Conservation (phyloP, 2,888 invertebrate genomes). For the Zhuqinia jingwanae region DNA sequence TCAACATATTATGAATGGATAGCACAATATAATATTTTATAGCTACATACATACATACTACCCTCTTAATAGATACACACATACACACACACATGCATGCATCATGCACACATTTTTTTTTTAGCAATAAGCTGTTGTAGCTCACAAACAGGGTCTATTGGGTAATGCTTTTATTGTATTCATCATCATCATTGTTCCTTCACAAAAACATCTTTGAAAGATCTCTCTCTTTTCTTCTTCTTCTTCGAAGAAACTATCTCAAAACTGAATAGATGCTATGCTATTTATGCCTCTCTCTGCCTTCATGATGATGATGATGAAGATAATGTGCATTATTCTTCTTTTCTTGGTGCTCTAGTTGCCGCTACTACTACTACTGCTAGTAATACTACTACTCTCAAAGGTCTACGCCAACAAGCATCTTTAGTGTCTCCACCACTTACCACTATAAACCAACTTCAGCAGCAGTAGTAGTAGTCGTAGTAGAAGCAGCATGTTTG, state of each 20-base stretch:
- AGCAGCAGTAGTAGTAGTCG: too few species aligned
- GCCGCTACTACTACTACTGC: not conserved
- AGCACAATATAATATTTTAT: not conserved
- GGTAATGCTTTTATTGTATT: slow-evolving; percentile 54
- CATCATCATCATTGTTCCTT: slow-evolving; percentile 49
- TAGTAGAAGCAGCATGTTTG: slow-evolving; percentile 15
- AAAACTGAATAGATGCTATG: slow-evolving; percentile 22
- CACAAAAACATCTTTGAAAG: slow-evolving; percentile 51
- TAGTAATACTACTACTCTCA: slow-evolving; percentile 10
- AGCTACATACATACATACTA: too few species aligned
- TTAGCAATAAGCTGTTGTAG: slow-evolving; percentile 52
- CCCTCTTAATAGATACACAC: not conserved
- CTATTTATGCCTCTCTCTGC: slow-evolving; percentile 5
- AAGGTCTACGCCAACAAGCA: not conserved
- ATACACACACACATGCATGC: not conserved
- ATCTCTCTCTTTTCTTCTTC: slow-evolving; percentile 16
- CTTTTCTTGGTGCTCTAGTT: slow-evolving; percentile 14
- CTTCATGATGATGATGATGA: slow-evolving; percentile 1
- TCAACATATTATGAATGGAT: too few species aligned
- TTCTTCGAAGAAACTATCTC: slow-evolving; percentile 9
- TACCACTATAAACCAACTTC: not conserved
- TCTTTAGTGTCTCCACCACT: not conserved
- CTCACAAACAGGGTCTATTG: slow-evolving; percentile 50
- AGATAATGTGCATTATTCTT: slow-evolving; percentile 32
- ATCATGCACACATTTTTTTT: slow-evolving; percentile 44